Evolutionary conservation across 2,797 vertebrate species (phyloP).

Genomic region (Peromyscus melanophrys): DNA sequence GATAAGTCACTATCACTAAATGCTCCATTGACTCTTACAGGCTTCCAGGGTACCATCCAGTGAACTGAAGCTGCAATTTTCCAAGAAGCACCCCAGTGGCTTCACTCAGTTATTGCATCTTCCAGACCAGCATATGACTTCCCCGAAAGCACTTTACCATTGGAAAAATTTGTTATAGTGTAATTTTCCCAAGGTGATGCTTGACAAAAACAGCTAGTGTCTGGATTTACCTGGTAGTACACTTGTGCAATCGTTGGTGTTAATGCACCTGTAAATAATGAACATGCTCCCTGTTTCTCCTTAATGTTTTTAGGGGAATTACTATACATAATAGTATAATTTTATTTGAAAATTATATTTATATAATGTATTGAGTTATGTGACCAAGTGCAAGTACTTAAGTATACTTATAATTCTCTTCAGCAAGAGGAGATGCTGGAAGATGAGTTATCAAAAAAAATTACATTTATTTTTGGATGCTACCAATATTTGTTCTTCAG

Average conservation of each 20-base stretch:
- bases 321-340: neutral
- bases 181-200: constrained; percentile 57
- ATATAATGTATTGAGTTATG: neutral
- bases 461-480: constrained; percentile 29
- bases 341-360: constrained; percentile 56
- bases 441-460: neutral
- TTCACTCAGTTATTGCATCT: constrained; percentile 68
- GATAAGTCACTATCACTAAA: neutral
- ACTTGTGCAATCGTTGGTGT: neutral
- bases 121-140: constrained; percentile 70
- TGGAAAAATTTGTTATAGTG: constrained; percentile 54
- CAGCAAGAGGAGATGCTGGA: neutral
- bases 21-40: constrained; percentile 72
- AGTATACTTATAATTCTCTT: neutral
- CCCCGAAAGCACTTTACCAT: constrained; percentile 66
- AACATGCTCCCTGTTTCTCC: constrained; percentile 9
- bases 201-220: constrained; percentile 47
- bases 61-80: constrained; percentile 69
- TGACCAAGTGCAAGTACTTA: neutral
- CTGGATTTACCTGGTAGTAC: constrained; percentile 40
- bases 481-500: constrained; percentile 79
- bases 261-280: neutral
- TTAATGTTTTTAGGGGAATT: constrained; percentile 31
- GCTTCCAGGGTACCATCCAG: constrained; percentile 54
- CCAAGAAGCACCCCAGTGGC: constrained; percentile 71